Evolutionary conservation across 1,140 invertebrate species (phyloP), one percentile per base, ranked within the genome.

Genomic region (Zaprionus lachaisei): DNA sequence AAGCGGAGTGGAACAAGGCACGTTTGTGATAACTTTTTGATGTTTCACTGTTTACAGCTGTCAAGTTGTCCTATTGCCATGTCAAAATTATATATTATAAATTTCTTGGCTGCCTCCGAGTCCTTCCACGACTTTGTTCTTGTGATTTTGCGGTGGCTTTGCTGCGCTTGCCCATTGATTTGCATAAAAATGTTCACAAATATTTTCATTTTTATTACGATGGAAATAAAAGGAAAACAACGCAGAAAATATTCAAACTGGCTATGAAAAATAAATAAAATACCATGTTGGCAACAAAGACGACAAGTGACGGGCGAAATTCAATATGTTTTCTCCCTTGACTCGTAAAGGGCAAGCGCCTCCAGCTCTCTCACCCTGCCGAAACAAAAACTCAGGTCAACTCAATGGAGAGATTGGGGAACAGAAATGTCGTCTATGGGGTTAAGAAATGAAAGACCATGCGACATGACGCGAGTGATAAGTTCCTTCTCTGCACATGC

Each of bases 101-200:
- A 83, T 89, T 72, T 78, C 63, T 69, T 51, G 49, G 28, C 20
- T 49, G 56, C 63, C 55, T 44, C n/a, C n/a, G 41, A n/a, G 15
- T 44, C 41, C 6, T 34, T 38, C 44, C 41, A 9, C 41, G 41
- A 17, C 28, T 34, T 11, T 34, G 37, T n/a, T 26, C 22, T 38
- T 41, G 41, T 72, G 55, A 63, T 72, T 76, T 72, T 76, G 73
- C 49, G 73, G 73, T 65, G 34, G 37, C 68, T 70, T 57, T 31
- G 20, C 2, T 56, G 31, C 20, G 44, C 54, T 60, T 15, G 44
- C 55, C 24, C 76, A 79, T 84, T 90, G 81, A 90, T 89, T 89
- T 89, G 85, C 85, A 89, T 89, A 84, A 84, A 81, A 89, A 89
- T 79, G 85, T 77, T 89, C 75, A 81, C 84, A 90, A 89, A 89